Conservation (phyloP, 2,797 vertebrate species). For the Danio aesculapii region DNA sequence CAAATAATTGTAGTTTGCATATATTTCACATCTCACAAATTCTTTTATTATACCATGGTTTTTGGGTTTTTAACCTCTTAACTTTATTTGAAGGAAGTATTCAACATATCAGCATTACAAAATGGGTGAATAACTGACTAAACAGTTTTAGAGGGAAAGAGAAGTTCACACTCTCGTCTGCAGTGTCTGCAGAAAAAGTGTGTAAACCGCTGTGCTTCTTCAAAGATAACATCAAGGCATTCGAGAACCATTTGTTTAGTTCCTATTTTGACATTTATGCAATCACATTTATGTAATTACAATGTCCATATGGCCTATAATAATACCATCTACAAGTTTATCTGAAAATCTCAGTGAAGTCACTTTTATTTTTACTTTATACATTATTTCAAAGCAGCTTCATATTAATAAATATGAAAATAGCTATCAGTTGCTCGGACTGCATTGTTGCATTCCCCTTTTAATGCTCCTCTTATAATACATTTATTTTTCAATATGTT, state of each 20-base stretch:
- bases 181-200: conserved; percentile 14
- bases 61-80: neutral
- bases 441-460: no score
- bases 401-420: no score
- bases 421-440: no score
- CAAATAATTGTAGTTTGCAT: neutral
- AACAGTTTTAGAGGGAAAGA: neutral
- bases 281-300: neutral
- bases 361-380: no score
- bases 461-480: no score
- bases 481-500: no score
- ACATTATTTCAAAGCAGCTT: no score
- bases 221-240: neutral
- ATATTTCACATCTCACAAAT: neutral
- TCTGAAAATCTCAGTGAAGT: neutral
- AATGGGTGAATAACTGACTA: neutral
- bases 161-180: neutral
- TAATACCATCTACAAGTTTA: neutral
- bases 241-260: neutral
- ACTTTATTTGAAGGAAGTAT: neutral
- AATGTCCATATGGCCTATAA: neutral
- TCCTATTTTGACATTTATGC: neutral
- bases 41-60: neutral
- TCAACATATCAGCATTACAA: neutral
- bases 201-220: neutral